These are phyloP conservation scores for Drosophila bocki DNA, from an alignment of 1,140 invertebrate genomes.

Conservation along the genomic window DNA sequence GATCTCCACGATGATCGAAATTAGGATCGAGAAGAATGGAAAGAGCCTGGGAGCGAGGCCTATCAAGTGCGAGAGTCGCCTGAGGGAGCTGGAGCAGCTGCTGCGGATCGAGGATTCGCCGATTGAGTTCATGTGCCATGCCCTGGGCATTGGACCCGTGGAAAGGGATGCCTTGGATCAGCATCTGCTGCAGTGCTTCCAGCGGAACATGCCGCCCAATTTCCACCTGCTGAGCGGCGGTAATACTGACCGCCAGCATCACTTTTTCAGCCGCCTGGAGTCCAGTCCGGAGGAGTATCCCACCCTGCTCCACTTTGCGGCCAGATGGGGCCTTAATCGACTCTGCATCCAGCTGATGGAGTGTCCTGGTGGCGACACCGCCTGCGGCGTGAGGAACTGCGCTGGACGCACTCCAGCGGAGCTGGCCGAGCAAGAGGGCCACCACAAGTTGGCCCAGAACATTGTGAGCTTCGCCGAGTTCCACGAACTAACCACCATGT, in stretches of 20 bases:
- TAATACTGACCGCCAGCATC: constrained; percentile 85
- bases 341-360: constrained; percentile 93
- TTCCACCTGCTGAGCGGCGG: constrained; percentile 90
- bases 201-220: constrained; percentile 92
- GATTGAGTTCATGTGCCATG: constrained; percentile 94
- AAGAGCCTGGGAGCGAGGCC: constrained; percentile 90
- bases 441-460: constrained; percentile 89
- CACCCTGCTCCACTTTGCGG: constrained; percentile 94
- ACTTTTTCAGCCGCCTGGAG: constrained; percentile 77
- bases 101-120: constrained; percentile 91
- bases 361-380: constrained; percentile 92
- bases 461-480: constrained; percentile 92
- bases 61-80: constrained; percentile 93
- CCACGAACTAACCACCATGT: constrained; percentile 93
- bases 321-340: constrained; percentile 93
- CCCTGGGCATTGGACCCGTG: constrained; percentile 91
- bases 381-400: constrained; percentile 92
- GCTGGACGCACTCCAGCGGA: constrained; percentile 92
- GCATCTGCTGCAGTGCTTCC: constrained; percentile 92
- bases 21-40: constrained; percentile 92
- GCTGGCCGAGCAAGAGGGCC: constrained; percentile 90
- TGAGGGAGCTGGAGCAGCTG: constrained; percentile 93
- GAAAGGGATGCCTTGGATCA: constrained; percentile 92
- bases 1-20: constrained; percentile 92
- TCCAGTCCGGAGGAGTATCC: constrained; percentile 91